Conservation (phyloP, 2,888 invertebrate genomes). For the Lissocephala sabroskyi region DNA sequence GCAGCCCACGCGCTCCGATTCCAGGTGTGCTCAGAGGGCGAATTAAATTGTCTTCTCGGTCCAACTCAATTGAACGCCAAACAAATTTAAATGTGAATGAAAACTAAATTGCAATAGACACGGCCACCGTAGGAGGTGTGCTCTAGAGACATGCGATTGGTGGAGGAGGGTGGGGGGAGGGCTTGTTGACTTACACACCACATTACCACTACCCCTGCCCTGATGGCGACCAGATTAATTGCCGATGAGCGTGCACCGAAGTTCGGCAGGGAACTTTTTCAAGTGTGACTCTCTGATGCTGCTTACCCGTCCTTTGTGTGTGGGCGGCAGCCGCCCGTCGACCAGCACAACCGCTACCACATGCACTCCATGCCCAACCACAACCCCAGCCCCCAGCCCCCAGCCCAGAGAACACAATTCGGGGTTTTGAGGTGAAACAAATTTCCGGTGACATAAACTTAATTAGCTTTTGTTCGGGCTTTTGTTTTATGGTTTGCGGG, state of each 20-base stretch:
- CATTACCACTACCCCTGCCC: slow-evolving; percentile 50
- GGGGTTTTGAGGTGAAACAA: slow-evolving; percentile 71
- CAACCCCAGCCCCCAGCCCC: too few species aligned
- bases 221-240: slow-evolving; percentile 64
- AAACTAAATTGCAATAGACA: slow-evolving; percentile 47
- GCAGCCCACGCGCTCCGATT: not conserved
- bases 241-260: slow-evolving; percentile 66
- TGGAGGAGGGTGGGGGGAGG: too few species aligned
- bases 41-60: slow-evolving; percentile 32
- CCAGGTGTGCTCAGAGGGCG: slow-evolving; percentile 27
- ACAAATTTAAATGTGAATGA: slow-evolving; percentile 47
- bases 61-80: slow-evolving; percentile 24
- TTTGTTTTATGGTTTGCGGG: slow-evolving; percentile 61
- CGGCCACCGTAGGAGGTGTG: slow-evolving; percentile 6
- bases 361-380: slow-evolving; percentile 53
- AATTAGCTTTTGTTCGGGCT: slow-evolving; percentile 72
- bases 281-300: slow-evolving; percentile 20
- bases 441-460: slow-evolving; percentile 73
- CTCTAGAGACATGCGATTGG: too few species aligned
- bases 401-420: slow-evolving; percentile 64
- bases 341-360: slow-evolving; percentile 28
- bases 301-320: slow-evolving; percentile 16
- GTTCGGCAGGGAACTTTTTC: slow-evolving; percentile 58
- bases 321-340: not conserved
- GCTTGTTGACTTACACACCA: slow-evolving; percentile 29